phyloP scores from a whole-genome alignment of 2,797 vertebrate genomes.

The Natrix natrix region DNA sequence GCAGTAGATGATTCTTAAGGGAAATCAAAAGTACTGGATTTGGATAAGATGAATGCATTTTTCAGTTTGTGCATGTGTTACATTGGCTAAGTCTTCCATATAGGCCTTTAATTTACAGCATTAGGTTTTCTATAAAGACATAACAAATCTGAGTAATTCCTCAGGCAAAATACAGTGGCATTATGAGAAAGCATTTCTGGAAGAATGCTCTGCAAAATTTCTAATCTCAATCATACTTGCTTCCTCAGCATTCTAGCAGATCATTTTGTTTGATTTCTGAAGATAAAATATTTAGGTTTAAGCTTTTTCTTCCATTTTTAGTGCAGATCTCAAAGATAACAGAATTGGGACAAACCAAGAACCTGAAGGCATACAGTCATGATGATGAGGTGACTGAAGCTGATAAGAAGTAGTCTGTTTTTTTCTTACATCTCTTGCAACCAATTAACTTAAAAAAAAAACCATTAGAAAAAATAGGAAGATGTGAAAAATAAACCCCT shows the following conservation, averaged over 20 bases:
- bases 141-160: neutral
- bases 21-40: neutral
- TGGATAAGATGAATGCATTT: neutral
- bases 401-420: neutral
- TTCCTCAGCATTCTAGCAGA: neutral
- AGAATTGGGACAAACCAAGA: neutral
- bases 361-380: neutral
- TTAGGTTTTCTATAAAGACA: neutral
- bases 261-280: neutral
- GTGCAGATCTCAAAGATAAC: neutral
- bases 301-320: neutral
- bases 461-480: neutral
- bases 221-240: neutral
- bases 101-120: neutral
- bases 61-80: neutral
- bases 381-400: too few relatives aligned
- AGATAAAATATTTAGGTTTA: neutral
- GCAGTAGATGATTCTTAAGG: neutral
- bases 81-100: neutral
- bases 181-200: neutral
- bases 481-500: neutral
- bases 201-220: neutral
- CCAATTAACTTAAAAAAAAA: neutral
- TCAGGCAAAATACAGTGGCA: neutral
- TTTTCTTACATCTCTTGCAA: neutral